Base-by-base conservation (phyloP, 2,888 invertebrate genomes). In the Venustoraphidia nigricollis region DNA sequence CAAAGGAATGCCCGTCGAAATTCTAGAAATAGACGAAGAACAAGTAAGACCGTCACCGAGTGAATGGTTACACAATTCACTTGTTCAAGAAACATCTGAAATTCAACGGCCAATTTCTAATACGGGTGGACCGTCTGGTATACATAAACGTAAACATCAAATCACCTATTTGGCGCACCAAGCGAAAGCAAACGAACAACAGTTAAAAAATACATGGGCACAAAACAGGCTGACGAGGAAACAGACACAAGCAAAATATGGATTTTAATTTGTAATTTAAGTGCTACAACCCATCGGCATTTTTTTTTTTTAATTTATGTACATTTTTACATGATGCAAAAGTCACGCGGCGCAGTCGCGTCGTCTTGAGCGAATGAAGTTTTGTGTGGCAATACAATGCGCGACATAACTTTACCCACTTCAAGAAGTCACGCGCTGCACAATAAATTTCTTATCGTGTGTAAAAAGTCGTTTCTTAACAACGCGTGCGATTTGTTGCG, bases 141-240 rank as follows among this genome's bases (percentile, higher is more conserved):
- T 47, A 27, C 41, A 39, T 9, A 76, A 78, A 54, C 72, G 83
- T 51, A 92, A 92, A 65, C 91, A 93, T 72, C 92, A 93, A 71
- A 92, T 93, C 54, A 91, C 91, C 3, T 92, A 90, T 63, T 71
- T 92, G 54, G 91, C 91, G 36, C 81, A 80, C 62, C 79, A 79
- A 77, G 93, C 92, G 2, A 92, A 92, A 65, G 89, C 88, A 53
- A 83, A 89, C 67, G 92, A 93, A 64, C 72, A 85, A 46, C 90
- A 91, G 59, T 65, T 93, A 46, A 89, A 92, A 63, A 91, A 91
- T 59, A 84, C 87, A 68, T 93, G 92, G 92, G 81, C 92, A 10
- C 78, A 83, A 56, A 91, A 85, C 62, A 76, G 83, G 56, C 75
- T 82, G 68, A 81, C 82, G 2, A 79, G 81, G 55, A 74, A 83